Evolutionary conservation across 2,888 invertebrate species (phyloP), one percentile per base, ranked within the genome.

Genomic region (Ophioninae sp.): DNA sequence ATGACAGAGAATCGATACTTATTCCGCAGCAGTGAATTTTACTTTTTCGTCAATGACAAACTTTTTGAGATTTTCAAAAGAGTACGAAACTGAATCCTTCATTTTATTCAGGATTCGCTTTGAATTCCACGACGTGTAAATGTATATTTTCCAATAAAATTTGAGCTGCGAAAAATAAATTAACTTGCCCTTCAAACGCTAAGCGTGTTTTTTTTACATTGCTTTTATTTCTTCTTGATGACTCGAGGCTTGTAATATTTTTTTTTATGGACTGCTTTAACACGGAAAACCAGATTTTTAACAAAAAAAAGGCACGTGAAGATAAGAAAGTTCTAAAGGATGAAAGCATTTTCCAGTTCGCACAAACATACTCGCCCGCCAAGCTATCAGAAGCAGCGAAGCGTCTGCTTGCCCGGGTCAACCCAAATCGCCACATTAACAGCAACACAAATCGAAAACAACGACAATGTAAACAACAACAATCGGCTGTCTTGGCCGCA

Each of bases 401-500:
- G 91, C 89, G 89, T 91, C 88, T 91, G 91, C 88, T 90, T 92
- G 89, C 90, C 91, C 87, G 77, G 88, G 86, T 83, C 88, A 87
- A 88, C 89, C 87, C 89, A 91, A 87, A 89, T 90, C 86, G 90
- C 89, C 86, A 91, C 90, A 90, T 90, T 90, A 89, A 90, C 90
- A 89, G 90, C 88, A 85, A 91, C 91, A 91, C 93, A 93, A 93
- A 93, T 93, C 90, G 94, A 94, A 92, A 92, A 93, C 88, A 93
- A 93, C 90, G 93, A 93, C 91, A 92, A 93, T 91, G 91, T 93
- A 88, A 91, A 90, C 89, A 94, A 93, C 93, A 93, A 94, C 92
- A 94, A 94, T 91, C 93, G 94, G 89, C 93, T 94, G 86, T 94
- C 94, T 81, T 94, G 95, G 95, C 94, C 94, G 85, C 94, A 94